Evolutionary conservation across 2,797 vertebrate genomes (phyloP), one percentile per base, ranked within the genome.

Genomic region (Yasuhikotakia modesta): DNA sequence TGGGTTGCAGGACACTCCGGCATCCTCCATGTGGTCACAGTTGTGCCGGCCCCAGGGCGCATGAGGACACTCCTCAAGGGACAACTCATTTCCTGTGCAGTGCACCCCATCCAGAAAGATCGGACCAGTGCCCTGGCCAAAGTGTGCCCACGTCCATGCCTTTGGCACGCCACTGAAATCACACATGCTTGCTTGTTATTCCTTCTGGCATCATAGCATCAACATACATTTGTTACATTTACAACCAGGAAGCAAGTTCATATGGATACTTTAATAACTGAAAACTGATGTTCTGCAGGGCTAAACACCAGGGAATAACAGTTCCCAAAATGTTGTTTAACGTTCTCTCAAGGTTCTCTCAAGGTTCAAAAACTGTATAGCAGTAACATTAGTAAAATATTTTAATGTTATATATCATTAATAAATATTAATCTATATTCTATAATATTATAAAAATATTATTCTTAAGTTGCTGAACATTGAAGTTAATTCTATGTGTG

Each of bases 21-120:
- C 95, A 0, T 96, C 96, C 79, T 96, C 93, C 19, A 91, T 90
- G 87, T 96, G 95, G 84, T 95, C 92, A 74, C 96, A 97, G 87
- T 92, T 95, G 85, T 97, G 95, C 55, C 92, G 88, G 65, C 90
- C 90, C 96, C 95, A 97, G 78, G 87, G 87, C 12, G 88, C 86
- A 73, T 95, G 95, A 69, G 90, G 89, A 87, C 96, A 98, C 21
- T 93, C 93, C 83, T 95, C 95, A 73, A 98, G 90, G n/a, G 91
- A 93, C 10, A 92, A 87, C 79, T 98, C 96, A 5, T 95, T 95
- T 58, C 96, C 96, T 46, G 90, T 86, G 72, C 96, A 98, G 52
- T 93, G 88, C 27, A 97, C 90, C 22, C 94, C 91, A 27, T 95
- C 93, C 86, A 97, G 83, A 48, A 93, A 82, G 63, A 97, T 93